Base-by-base conservation (phyloP, 2,113 vertebrate genomes). In the Petromus typicus region DNA sequence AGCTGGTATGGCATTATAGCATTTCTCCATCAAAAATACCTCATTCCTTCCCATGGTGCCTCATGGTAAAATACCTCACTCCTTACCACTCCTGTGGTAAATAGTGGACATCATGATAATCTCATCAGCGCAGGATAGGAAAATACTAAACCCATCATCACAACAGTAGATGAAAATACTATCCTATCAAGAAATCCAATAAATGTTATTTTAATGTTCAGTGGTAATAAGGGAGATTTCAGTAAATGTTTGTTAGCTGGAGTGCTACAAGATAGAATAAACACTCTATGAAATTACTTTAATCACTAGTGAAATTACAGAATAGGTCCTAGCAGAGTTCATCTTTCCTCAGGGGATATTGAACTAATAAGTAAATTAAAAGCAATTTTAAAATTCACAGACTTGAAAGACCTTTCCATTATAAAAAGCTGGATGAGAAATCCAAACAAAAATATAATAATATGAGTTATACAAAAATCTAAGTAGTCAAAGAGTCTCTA, bases 341-440 rank as follows among this genome's bases (percentile, higher is more conserved):
- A 92, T 66, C 56, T 22, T 56, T 79, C 56, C 54, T 71, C 37
- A 11, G 54, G 45, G 81, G 32, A 90, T 25, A 43, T 11, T 71
- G 18, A 86, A 18, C 16, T 73, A 90, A 40, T 86, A 37, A 54
- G 13, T 48, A 57, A 85, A 34, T 63, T 37, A 79, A 93, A 80
- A 37, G 45, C 45, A 80, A 64, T 67, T 73, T 32, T 8, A 85
- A 95, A 76, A 56, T 56, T 79, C 25, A 73, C 54, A 45, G 17
- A 90, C 23, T 80, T 87, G n/a, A 91, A 78, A 73, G 45, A 75
- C 7, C 23, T 67, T 45, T 23, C 34, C 57, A 64, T 59, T 76
- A 86, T 66, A 87, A 92, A 95, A 88, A 75, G 2, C 22, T 71
- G 67, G 23, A n/a, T 94, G 40, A 61, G 73, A 87, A 94, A 64